Percentiles rank a stretch among this genome's conserved stretches.
phyloP scores from a whole-genome alignment of 2,888 invertebrate species.

The Drosophila pseudotalamancana region DNA sequence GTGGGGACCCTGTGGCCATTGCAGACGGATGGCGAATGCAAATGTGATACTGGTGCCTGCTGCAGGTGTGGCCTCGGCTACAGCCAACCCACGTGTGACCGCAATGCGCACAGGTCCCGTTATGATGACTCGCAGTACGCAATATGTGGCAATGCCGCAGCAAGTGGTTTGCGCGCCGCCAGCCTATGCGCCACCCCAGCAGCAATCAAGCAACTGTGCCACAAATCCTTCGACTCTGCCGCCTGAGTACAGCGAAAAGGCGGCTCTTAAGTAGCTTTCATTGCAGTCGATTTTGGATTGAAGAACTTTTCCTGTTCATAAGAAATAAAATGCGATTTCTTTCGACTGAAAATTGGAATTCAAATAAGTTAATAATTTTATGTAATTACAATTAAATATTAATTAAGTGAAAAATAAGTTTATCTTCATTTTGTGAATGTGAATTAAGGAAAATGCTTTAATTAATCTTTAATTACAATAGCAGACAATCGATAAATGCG shows the following conservation, averaged over 20 bases:
- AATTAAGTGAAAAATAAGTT: not conserved
- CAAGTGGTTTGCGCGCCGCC: not conserved
- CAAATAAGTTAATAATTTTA: too few relatives aligned
- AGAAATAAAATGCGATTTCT: not conserved
- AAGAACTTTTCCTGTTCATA: not conserved
- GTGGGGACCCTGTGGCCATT: constrained; percentile 21
- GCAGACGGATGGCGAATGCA: not conserved
- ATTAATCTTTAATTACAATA: too few relatives aligned
- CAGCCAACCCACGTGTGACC: not conserved
- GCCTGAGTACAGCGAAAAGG: constrained; percentile 13
- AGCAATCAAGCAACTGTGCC: too few relatives aligned
- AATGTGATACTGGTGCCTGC: constrained; percentile 10
- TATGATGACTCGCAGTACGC: not conserved
- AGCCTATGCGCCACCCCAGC: not conserved
- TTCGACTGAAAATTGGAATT: too few relatives aligned
- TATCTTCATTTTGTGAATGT: too few relatives aligned
- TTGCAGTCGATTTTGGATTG: too few relatives aligned
- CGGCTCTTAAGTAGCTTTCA: not conserved
- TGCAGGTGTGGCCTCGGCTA: not conserved
- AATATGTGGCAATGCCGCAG: not conserved
- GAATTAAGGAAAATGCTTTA: too few relatives aligned
- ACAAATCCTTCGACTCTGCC: not conserved
- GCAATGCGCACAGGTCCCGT: not conserved
- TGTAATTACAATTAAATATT: not conserved
- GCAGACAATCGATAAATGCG: too few relatives aligned